Percentiles rank a stretch among this genome's conserved stretches.
Evolutionary conservation across 2,888 invertebrate species (phyloP).

Genomic region (Tridacna gigas): DNA sequence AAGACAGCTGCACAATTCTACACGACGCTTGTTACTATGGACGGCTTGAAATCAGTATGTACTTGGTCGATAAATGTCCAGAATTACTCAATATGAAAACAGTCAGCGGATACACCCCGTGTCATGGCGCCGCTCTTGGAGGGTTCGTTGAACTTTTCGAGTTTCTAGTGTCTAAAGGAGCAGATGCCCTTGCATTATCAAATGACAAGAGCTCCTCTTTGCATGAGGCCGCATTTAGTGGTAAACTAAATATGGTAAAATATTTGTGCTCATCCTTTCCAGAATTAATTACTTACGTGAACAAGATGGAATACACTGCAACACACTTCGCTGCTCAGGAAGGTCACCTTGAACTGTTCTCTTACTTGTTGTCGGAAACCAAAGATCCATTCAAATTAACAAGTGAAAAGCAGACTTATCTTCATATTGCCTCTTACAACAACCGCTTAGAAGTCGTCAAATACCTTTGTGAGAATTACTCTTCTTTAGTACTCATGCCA

Average conservation of each 20-base stretch:
- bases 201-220: constrained; percentile 56
- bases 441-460: constrained; percentile 42
- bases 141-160: constrained; percentile 50
- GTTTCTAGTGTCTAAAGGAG: constrained; percentile 22
- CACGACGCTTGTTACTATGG: constrained; percentile 64
- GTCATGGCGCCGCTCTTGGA: constrained; percentile 57
- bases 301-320: constrained; percentile 41
- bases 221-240: constrained; percentile 60
- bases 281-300: constrained; percentile 29
- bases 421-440: constrained; percentile 61
- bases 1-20: constrained; percentile 57
- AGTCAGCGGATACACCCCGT: constrained; percentile 44
- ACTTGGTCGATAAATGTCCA: constrained; percentile 32
- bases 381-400: constrained; percentile 22
- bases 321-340: constrained; percentile 60
- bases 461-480: constrained; percentile 39
- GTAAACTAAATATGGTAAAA: constrained; percentile 53
- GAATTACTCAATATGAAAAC: constrained; percentile 39
- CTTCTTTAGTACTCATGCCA: constrained; percentile 20
- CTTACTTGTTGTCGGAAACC: constrained; percentile 15
- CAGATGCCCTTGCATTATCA: constrained; percentile 39
- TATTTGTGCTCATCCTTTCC: constrained; percentile 39
- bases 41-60: constrained; percentile 39
- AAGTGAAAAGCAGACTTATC: constrained; percentile 52
- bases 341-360: constrained; percentile 48